Evolutionary conservation across 2,113 vertebrate species (phyloP).

Genomic region (Oncorhynchus nerka): DNA sequence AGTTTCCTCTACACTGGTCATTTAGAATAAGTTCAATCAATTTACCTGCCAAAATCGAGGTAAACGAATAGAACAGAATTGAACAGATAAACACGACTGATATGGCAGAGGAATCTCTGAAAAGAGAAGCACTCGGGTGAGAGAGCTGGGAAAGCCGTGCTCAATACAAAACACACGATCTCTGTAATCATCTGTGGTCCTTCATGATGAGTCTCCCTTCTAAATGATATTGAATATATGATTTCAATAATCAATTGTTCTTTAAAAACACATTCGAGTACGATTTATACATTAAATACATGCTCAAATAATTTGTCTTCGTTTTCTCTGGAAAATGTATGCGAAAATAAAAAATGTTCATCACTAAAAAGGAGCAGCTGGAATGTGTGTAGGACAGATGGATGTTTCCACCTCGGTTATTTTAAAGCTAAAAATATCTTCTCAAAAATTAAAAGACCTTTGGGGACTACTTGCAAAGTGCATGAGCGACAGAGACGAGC

Average conservation of each 20-base stretch:
- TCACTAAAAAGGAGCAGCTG: conserved; percentile 79
- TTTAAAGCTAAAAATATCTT: conserved; percentile 75
- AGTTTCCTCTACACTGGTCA: conserved; percentile 23
- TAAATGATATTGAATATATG: not conserved
- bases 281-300: conserved; percentile 16
- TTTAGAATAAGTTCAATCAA: no score
- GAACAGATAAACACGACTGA: not conserved
- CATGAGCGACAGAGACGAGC: conserved; percentile 50
- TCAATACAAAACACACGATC: not conserved
- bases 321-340: conserved; percentile 36
- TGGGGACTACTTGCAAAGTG: conserved; percentile 70
- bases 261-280: conserved; percentile 20
- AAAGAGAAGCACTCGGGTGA: not conserved
- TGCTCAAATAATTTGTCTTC: conserved; percentile 5
- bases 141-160: not conserved
- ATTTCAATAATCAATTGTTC: not conserved
- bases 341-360: conserved; percentile 37
- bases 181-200: not conserved
- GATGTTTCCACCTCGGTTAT: conserved; percentile 84
- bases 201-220: not conserved
- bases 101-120: not conserved
- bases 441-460: conserved; percentile 79
- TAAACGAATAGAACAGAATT: no score
- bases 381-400: conserved; percentile 79
- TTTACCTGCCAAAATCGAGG: no score